phyloP scores from a whole-genome alignment of 2,888 invertebrate species.

The Palloptera scutellata region DNA sequence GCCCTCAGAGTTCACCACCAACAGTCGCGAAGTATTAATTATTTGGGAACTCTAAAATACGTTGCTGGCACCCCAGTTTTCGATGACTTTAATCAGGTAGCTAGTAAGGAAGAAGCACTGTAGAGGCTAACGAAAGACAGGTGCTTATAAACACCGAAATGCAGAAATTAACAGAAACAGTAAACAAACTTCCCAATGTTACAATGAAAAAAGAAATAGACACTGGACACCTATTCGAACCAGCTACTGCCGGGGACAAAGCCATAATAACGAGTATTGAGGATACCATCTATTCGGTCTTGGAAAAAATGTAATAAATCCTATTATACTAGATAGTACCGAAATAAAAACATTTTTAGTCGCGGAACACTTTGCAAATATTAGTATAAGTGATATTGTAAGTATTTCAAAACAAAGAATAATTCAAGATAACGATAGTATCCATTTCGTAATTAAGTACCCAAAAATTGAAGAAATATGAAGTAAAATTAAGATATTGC shows the following conservation, averaged over 20 bases:
- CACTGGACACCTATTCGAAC: conserved; percentile 6
- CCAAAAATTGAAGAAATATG: too few species aligned
- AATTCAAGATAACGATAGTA: conserved; percentile 21
- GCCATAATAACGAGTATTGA: not conserved
- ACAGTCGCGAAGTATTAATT: conserved; percentile 7
- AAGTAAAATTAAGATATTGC: conserved; percentile 9
- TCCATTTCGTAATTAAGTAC: conserved; percentile 19
- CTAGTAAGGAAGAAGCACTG: conserved; percentile 9
- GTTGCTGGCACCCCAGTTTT: conserved; percentile 29
- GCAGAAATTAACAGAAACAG: conserved; percentile 23
- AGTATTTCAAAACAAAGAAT: conserved; percentile 21
- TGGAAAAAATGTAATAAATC: conserved; percentile 10
- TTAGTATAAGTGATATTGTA: conserved; percentile 25
- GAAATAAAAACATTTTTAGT: not conserved
- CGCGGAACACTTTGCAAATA: conserved; percentile 17
- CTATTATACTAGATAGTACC: conserved; percentile 7
- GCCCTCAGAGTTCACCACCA: conserved; percentile 13
- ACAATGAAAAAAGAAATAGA: not conserved
- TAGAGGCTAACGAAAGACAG: too few species aligned
- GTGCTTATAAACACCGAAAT: conserved; percentile 19
- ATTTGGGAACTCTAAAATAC: too few species aligned
- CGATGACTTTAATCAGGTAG: conserved; percentile 27
- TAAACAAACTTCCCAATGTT: not conserved
- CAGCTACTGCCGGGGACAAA: not conserved
- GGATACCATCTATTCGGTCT: conserved; percentile 1